phyloP scores from a whole-genome alignment of 2,113 vertebrate genomes.

The Gobio gobio region DNA sequence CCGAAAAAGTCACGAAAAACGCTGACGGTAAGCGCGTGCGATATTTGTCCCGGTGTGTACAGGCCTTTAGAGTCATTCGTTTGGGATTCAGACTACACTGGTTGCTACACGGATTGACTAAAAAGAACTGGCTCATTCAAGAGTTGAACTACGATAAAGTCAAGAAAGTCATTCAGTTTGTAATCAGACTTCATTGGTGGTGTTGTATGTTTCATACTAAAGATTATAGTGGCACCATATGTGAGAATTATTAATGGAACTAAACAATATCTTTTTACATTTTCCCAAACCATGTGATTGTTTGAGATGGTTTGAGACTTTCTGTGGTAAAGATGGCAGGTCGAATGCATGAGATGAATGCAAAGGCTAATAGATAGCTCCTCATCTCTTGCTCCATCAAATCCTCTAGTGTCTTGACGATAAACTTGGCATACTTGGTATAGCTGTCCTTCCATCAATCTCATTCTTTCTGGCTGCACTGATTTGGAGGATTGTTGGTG shows the following conservation, averaged over 20 bases:
- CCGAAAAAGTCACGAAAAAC: too few relatives aligned
- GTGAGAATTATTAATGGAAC: too few relatives aligned
- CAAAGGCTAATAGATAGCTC: background rate
- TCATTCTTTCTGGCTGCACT: slow-evolving; percentile 33
- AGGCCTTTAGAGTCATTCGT: too few relatives aligned
- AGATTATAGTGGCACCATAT: background rate
- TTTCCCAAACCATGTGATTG: too few relatives aligned
- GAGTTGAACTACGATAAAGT: background rate
- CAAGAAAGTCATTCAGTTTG: background rate
- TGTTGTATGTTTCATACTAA: background rate
- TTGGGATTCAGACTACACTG: too few relatives aligned
- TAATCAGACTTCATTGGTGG: background rate
- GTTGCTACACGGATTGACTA: too few relatives aligned
- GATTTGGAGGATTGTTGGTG: slow-evolving; percentile 4
- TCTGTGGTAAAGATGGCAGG: too few relatives aligned
- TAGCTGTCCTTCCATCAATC: background rate
- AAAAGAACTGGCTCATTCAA: too few relatives aligned
- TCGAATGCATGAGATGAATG: background rate
- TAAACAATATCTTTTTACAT: too few relatives aligned
- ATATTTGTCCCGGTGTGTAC: too few relatives aligned
- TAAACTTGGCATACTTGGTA: background rate
- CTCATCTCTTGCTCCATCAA: background rate
- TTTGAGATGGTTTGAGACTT: background rate
- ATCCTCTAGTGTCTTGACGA: background rate
- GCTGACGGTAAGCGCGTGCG: too few relatives aligned